These are phyloP conservation scores for Pristionchus japonicus DNA, from an alignment of 2,888 invertebrate species.

Conservation along the genomic window DNA sequence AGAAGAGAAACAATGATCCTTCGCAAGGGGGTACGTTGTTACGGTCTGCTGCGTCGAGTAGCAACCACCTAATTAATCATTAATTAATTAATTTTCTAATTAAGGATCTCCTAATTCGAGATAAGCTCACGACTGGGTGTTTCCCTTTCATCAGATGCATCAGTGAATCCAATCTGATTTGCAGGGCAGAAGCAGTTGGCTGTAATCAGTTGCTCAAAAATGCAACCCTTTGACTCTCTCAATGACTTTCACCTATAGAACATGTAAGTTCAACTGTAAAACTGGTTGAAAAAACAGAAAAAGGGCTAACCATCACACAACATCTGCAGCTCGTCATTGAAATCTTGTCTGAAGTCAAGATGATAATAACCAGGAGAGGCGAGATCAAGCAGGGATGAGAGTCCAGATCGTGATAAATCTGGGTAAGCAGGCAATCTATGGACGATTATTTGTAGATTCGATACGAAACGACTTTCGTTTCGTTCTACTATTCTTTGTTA, in stretches of 20 bases:
- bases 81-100: too few species aligned
- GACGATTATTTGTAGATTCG: too few species aligned
- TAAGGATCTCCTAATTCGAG: too few species aligned
- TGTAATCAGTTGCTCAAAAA: too few species aligned
- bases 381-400: neutral
- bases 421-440: too few species aligned
- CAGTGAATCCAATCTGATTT: neutral
- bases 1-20: neutral
- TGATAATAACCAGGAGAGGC: slow-evolving; percentile 10
- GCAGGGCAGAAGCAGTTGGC: neutral
- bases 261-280: too few species aligned
- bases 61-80: neutral
- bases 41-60: neutral
- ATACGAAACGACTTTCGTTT: too few species aligned
- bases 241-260: too few species aligned
- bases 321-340: neutral
- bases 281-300: too few species aligned
- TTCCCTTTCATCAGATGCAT: neutral
- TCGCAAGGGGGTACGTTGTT: neutral
- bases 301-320: neutral
- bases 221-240: neutral
- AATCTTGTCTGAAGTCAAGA: neutral
- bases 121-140: neutral
- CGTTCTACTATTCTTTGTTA: too few species aligned
- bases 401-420: too few species aligned